Conservation (phyloP, 2,888 invertebrate genomes). For the Parelbella ahira region DNA sequence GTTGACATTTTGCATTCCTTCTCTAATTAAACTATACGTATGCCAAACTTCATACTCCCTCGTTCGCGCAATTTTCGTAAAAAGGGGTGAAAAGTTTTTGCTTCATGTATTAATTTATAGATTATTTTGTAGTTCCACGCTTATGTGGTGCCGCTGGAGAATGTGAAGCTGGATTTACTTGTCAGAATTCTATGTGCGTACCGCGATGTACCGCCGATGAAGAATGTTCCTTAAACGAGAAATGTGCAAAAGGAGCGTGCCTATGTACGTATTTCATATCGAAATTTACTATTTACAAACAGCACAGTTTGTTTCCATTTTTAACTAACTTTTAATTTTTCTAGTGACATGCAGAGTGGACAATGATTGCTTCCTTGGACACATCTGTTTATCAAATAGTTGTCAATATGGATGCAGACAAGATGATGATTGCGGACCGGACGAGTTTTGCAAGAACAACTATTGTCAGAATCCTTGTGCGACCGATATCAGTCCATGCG, state of each 20-base stretch:
- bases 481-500: slow-evolving; percentile 85
- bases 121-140: slow-evolving; percentile 85
- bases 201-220: slow-evolving; percentile 88
- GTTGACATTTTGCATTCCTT: no score
- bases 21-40: no score
- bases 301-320: no score
- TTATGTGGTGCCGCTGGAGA: slow-evolving; percentile 86
- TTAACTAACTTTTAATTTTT: no score
- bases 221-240: slow-evolving; percentile 94
- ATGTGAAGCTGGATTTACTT: slow-evolving; percentile 86
- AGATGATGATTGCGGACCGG: slow-evolving; percentile 92
- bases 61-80: no score
- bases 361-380: slow-evolving; percentile 95
- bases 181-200: slow-evolving; percentile 90
- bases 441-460: slow-evolving; percentile 90
- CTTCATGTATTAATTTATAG: no score
- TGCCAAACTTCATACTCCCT: no score
- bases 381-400: slow-evolving; percentile 92
- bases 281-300: no score
- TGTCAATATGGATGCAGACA: slow-evolving; percentile 92
- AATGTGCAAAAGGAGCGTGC: slow-evolving; percentile 90
- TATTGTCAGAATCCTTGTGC: slow-evolving; percentile 89
- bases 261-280: slow-evolving; percentile 85
- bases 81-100: no score
- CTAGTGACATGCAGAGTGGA: slow-evolving; percentile 92